Percentiles rank a stretch among this genome's conserved stretches.
These are phyloP conservation scores for Halictus quadricinctus DNA, from an alignment of 2,888 invertebrate species.

Conservation along the genomic window DNA sequence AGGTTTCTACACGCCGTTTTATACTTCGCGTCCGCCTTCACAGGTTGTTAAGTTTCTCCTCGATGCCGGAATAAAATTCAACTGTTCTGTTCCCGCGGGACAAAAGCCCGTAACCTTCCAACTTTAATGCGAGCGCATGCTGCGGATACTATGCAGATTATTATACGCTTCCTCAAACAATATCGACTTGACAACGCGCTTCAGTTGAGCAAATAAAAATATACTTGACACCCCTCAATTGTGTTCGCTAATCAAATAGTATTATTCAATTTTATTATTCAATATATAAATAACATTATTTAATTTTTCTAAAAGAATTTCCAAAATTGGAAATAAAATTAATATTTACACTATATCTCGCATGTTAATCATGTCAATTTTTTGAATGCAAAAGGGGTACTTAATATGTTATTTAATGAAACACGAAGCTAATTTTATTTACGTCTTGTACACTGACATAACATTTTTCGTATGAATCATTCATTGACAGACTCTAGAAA, in stretches of 20 bases:
- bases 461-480: no score
- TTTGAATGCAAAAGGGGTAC: no score
- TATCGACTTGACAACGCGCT: neutral
- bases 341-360: no score
- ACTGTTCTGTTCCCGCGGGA: neutral
- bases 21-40: neutral
- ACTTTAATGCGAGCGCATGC: neutral
- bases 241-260: neutral
- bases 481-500: no score
- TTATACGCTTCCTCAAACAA: neutral
- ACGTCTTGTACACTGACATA: no score
- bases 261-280: no score
- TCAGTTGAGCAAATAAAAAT: neutral
- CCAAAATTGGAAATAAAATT: no score
- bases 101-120: neutral
- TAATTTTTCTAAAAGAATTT: neutral
- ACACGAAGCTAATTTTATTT: no score
- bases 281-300: no score
- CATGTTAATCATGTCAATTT: no score
- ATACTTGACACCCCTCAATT: neutral
- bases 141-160: neutral
- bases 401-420: neutral
- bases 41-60: neutral
- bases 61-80: neutral
- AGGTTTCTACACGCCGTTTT: slow-evolving; percentile 4